Evolutionary conservation across 2,797 vertebrate genomes (phyloP), one percentile per base, ranked within the genome.

Genomic region (Adelosebastes latens): DNA sequence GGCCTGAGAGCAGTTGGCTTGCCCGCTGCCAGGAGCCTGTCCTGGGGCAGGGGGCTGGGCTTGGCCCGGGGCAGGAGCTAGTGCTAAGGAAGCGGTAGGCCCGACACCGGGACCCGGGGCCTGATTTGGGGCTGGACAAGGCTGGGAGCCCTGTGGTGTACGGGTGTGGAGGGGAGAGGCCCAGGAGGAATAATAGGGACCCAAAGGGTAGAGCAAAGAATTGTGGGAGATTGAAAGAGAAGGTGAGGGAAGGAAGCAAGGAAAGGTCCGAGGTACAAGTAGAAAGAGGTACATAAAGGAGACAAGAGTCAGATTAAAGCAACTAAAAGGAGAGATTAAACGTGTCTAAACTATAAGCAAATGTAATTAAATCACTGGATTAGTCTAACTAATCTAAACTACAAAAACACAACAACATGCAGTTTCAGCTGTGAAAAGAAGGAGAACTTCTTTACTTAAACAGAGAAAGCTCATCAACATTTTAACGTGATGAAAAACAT

Each of bases 1-100:
- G 93, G 94, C 94, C 88, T 95, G 94, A 90, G 87, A 85, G 93
- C 94, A 95, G 89, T 59, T 94, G 89, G 88, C 66, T 16, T 86
- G 89, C 93, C 91, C 95, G 72, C 94, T 93, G 59, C 91, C 93
- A 88, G 87, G 84, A 79, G 34, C 72, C 83, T 79, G 90, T 76
- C 90, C 92, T 46, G 93, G 89, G 91, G 90, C 92, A 87, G 93
- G 87, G 90, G 91, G 88, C 84, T 87, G 90, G 81, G 77, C 73
- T 6, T 84, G 91, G 69, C 77, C 88, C 31, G 36, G 85, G 68
- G 42, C 70, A 4, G 87, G 71, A 12, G 74, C 81, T 88, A 91
- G 69, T 20, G 92, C 86, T 92, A 93, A 84, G 46, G 89, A 59
- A 60, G 78, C 53, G 1, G 62, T 8, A 16, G 86, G 78, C 72